Percentiles rank a stretch among this genome's conserved stretches.
Conservation (phyloP, 2,797 vertebrate genomes). For the Epinephelus coioides region DNA sequence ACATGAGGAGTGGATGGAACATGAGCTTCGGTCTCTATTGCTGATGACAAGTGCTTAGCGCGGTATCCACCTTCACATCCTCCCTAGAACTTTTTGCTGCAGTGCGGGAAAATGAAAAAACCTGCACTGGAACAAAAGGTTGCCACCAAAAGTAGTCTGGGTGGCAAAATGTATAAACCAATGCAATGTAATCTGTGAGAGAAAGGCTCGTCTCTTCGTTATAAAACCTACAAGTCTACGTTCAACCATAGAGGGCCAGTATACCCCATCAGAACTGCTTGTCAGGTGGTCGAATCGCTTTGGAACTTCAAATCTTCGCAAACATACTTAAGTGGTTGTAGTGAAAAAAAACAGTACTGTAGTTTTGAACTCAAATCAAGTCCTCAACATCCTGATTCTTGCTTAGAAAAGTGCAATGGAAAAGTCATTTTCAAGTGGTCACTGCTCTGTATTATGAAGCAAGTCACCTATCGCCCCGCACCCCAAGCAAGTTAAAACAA, state of each 20-base stretch:
- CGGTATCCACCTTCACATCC: not conserved
- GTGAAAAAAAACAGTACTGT: not conserved
- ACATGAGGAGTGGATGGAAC: not conserved
- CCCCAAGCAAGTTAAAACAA: constrained; percentile 47
- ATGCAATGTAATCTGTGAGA: not conserved
- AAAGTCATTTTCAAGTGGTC: constrained; percentile 19
- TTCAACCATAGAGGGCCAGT: not conserved
- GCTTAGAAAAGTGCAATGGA: not conserved
- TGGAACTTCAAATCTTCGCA: too few species aligned
- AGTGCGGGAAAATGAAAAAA: not conserved
- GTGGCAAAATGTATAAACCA: not conserved
- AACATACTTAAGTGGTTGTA: not conserved
- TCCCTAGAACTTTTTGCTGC: not conserved
- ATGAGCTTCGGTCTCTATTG: not conserved
- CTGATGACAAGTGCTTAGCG: not conserved
- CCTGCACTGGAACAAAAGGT: not conserved
- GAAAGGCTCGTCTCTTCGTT: not conserved
- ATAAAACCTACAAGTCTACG: not conserved
- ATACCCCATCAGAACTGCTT: not conserved
- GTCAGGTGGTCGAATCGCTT: too few species aligned
- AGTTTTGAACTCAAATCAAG: not conserved
- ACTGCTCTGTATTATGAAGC: constrained; percentile 16
- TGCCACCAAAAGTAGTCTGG: not conserved
- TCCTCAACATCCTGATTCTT: not conserved
- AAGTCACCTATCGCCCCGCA: constrained; percentile 16